Base-by-base conservation (phyloP, 1,140 invertebrate species). In the Bicyclus anynana region DNA sequence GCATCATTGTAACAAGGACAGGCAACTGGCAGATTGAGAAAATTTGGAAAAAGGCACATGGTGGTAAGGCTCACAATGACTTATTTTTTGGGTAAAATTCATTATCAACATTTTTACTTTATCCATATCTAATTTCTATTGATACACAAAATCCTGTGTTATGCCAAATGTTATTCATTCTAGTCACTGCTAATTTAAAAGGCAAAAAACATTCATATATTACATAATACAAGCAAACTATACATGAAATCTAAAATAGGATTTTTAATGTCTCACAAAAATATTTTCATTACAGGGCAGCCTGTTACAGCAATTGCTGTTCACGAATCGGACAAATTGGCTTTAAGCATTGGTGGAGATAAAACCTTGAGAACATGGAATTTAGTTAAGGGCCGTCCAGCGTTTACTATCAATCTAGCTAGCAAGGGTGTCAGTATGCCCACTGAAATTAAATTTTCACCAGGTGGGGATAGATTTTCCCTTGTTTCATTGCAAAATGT, bases 311-410 rank as follows among this genome's bases (percentile, higher is more conserved):
- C 92, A 38, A 82, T 97, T 52, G 91, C 93, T 57, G 91, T 98
- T 56, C 97, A 99, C 91, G 95, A 96, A 6, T 94, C 93, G 71
- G 96, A 96, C 4, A 97, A 97, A 89, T 70, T 99, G 53, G 95
- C 96, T 1, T 78, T 99, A 5, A 95, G 96, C 13, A 91, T 97
- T 13, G 96, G 96, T 13, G 92, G 91, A 53, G 97, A 98, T 84
- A 93, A 92, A 55, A 94, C 94, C 2, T 84, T 99, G 14, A 90
- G 94, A 68, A 98, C 97, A 1, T 99, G 97, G 97, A 98, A 99
- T 90, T 89, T 99, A 55, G 89, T 99, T 0, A 98, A 97, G 89
- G 97, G 97, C 0, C 91, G 96, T 65, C 92, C 92, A 74, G 96
- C 97, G 2, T 99, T 95, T 80, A 93, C 94, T 1, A 97, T 94